Evolutionary conservation across 2,888 invertebrate genomes (phyloP).

Genomic region (Lissocephala sabroskyi): DNA sequence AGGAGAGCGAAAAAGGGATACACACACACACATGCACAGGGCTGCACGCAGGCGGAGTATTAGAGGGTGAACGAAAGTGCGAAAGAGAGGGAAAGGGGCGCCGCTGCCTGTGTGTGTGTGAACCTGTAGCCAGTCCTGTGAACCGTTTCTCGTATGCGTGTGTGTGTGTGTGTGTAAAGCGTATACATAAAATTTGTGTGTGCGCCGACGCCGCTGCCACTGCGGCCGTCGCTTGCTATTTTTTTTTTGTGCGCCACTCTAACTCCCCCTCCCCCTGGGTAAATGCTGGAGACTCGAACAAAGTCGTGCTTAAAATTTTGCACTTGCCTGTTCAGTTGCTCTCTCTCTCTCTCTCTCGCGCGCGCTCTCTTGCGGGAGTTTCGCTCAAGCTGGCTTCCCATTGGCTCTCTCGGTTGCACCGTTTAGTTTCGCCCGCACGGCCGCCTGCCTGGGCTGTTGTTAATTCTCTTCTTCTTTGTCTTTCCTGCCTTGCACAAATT

Average conservation of each 20-base stretch:
- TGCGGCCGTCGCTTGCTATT: constrained; percentile 33
- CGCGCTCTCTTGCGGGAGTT: no score
- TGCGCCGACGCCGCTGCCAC: constrained; percentile 57
- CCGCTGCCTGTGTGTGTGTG: constrained; percentile 45
- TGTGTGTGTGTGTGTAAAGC: constrained; percentile 49
- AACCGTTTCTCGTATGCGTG: constrained; percentile 7
- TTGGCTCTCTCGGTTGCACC: background rate
- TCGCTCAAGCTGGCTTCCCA: no score
- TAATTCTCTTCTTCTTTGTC: background rate
- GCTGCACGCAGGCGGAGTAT: constrained; percentile 30
- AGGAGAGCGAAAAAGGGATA: constrained; percentile 50
- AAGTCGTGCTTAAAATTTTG: constrained; percentile 61
- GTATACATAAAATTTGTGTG: constrained; percentile 66
- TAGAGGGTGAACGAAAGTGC: no score
- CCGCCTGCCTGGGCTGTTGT: background rate
- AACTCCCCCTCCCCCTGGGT: constrained; percentile 4
- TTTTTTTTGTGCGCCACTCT: constrained; percentile 6
- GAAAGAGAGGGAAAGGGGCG: no score
- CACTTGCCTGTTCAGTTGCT: constrained; percentile 49
- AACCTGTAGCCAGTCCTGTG: constrained; percentile 53
- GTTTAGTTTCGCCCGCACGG: background rate
- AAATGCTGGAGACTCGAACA: no score
- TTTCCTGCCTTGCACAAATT: background rate
- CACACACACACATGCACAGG: constrained; percentile 22
- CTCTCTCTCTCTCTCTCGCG: constrained; percentile 18